phyloP scores from a whole-genome alignment of 2,888 invertebrate genomes.

The Melinaea marsaeus region DNA sequence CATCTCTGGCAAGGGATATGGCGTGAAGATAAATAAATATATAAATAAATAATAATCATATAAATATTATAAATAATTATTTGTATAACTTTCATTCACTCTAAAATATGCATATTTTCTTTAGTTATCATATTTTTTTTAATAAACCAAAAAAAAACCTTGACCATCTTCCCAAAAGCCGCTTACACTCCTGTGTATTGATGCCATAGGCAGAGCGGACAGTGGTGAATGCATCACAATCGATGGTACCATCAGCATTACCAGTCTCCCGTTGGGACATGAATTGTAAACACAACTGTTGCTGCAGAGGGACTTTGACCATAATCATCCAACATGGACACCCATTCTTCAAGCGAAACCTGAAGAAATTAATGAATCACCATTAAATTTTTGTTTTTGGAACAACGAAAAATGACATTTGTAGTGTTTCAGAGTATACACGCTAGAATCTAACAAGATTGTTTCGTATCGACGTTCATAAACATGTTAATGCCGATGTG shows the following conservation, averaged over 20 bases:
- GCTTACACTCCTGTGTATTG: conserved; percentile 86
- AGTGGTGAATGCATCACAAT: conserved; percentile 90
- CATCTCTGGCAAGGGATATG: too few relatives aligned
- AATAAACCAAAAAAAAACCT: conserved; percentile 68
- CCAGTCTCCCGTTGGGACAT: conserved; percentile 96
- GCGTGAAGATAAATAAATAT: too few relatives aligned
- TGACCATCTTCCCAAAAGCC: conserved; percentile 90
- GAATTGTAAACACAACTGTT: conserved; percentile 92
- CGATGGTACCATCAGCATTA: conserved; percentile 93
- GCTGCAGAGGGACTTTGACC: conserved; percentile 88
- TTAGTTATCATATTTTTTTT: neutral
- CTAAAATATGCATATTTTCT: neutral
- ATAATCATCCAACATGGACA: conserved; percentile 93
- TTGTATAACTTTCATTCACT: too few relatives aligned
- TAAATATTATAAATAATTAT: too few relatives aligned
- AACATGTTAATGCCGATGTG: neutral
- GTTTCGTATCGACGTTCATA: too few relatives aligned
- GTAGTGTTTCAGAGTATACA: too few relatives aligned
- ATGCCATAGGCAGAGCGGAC: conserved; percentile 93
- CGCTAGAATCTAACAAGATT: too few relatives aligned
- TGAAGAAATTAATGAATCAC: conserved; percentile 52
- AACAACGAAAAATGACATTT: too few relatives aligned
- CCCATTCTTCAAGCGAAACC: conserved; percentile 95
- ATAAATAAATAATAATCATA: too few relatives aligned
- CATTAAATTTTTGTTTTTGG: too few relatives aligned